Evolutionary conservation across 2,113 vertebrate genomes (phyloP).

Genomic region (Merops nubicus): DNA sequence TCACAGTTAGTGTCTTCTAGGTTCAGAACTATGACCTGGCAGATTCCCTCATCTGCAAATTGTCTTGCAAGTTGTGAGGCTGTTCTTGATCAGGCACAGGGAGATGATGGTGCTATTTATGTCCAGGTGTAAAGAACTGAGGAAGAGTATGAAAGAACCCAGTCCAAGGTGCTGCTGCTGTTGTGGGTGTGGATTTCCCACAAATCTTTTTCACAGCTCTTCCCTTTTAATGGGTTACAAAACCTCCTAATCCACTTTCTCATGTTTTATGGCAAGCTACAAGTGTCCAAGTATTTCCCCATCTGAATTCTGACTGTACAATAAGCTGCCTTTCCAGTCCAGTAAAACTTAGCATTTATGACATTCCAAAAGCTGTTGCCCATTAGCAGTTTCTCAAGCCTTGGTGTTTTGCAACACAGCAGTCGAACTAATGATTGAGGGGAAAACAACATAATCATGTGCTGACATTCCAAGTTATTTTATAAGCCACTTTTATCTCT

Average conservation of each 20-base stretch:
- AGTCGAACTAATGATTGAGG: constrained; percentile 56
- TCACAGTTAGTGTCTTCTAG: neutral
- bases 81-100: neutral
- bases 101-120: neutral
- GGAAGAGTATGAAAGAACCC: neutral
- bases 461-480: constrained; percentile 66
- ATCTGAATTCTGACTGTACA: constrained; percentile 33
- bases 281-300: constrained; percentile 36
- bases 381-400: constrained; percentile 67
- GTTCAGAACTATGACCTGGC: neutral
- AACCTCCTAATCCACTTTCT: constrained; percentile 48
- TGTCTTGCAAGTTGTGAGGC: neutral
- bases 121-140: neutral
- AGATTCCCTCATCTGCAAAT: neutral
- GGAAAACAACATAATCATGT: constrained; percentile 69
- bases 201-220: neutral
- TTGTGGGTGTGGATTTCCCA: neutral
- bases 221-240: constrained; percentile 12
- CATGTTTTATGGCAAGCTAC: neutral
- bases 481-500: constrained; percentile 61
- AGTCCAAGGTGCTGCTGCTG: neutral
- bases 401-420: constrained; percentile 60
- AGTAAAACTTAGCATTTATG: constrained; percentile 47
- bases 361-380: constrained; percentile 67
- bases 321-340: neutral